phyloP scores from a whole-genome alignment of 2,113 vertebrate genomes.

The Uria lomvia region DNA sequence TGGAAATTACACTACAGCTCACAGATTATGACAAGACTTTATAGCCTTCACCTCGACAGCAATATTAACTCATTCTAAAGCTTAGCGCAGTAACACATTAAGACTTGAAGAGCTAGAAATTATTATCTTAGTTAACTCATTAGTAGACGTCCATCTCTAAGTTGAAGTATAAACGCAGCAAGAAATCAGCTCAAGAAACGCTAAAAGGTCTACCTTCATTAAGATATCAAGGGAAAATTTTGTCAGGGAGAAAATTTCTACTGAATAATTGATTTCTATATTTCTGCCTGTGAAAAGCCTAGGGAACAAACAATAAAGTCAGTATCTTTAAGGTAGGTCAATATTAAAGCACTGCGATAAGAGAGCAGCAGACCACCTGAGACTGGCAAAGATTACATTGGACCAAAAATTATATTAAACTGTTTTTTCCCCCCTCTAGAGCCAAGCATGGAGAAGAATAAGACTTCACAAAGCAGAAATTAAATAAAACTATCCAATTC shows the following conservation, averaged over 20 bases:
- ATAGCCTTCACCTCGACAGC: background rate
- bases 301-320: constrained; percentile 4
- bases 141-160: background rate
- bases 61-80: background rate
- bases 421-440: background rate
- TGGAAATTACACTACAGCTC: background rate
- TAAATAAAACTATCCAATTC: background rate
- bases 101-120: background rate
- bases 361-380: background rate
- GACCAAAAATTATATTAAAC: background rate
- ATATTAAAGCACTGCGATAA: background rate
- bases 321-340: background rate
- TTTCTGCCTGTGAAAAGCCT: background rate
- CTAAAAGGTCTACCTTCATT: background rate
- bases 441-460: background rate
- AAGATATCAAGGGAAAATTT: background rate
- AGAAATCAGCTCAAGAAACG: background rate
- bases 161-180: background rate
- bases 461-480: background rate
- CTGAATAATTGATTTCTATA: constrained; percentile 6
- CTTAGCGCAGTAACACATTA: background rate
- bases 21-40: background rate
- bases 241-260: background rate
- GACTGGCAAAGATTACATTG: background rate
- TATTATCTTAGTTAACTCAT: background rate